Conservation (phyloP, 2,113 vertebrate genomes). For the Sapayoa aenigma region DNA sequence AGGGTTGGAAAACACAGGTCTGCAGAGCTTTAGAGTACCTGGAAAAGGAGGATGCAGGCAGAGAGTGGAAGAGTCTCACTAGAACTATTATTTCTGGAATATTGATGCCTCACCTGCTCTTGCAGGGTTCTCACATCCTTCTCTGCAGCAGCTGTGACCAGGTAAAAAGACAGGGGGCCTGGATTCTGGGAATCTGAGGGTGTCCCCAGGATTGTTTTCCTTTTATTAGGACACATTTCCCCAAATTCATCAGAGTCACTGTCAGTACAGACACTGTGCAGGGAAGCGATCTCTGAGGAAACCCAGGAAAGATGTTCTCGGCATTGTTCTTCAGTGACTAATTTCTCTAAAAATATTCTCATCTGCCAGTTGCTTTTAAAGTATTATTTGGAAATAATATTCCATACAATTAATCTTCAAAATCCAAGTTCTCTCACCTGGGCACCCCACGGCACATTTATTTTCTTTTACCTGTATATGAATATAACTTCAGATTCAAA, state of each 20-base stretch:
- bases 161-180: no score
- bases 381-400: background rate
- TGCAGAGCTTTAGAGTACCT: background rate
- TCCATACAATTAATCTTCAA: background rate
- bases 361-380: background rate
- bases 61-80: background rate
- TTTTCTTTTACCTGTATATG: background rate
- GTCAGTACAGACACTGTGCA: rapidly evolving
- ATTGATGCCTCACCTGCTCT: background rate
- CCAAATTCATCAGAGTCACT: background rate
- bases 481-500: background rate
- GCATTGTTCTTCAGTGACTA: background rate
- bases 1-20: background rate
- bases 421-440: background rate
- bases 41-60: background rate
- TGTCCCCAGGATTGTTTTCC: background rate
- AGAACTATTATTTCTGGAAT: background rate
- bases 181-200: no score
- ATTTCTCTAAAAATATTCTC: background rate
- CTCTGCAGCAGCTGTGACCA: background rate
- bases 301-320: background rate
- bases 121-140: background rate
- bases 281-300: background rate
- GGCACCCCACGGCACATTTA: background rate
- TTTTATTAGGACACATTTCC: background rate